Base-by-base conservation (phyloP, 2,113 vertebrate genomes). In the Oreotrochilus melanogaster region DNA sequence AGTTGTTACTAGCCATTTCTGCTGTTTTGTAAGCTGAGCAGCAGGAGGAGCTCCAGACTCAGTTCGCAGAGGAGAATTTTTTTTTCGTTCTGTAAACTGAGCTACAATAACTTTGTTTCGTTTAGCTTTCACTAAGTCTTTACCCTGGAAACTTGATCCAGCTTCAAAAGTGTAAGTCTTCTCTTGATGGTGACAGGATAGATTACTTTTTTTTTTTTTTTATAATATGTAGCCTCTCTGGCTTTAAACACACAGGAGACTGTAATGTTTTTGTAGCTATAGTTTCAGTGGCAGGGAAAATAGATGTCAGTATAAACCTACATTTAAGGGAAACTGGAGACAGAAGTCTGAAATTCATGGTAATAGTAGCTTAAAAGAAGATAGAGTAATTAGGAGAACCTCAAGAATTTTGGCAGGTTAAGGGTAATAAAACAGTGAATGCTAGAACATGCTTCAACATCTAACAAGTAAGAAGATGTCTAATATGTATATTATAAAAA, bases 321-420 rank as follows among this genome's bases (percentile, higher is more conserved):
- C 11, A 51, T 85, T 70, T 88, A 76, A 82, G 74, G 75, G 81
- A 69, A 88, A 73, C 25, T n/a, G 54, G 67, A 94, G 83, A 28
- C 53, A 69, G n/a, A 88, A 82, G 60, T 95, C 87, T 96, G 66
- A 93, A 93, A 86, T 95, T 62, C 84, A 14, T 70, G 28, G 67
- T 74, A 81, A 81, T 31, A 75, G 15, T 86, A 54, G 62, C 72
- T 94, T 93, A 66, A 94, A 91, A 94, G 92, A 85, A 91, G 84
- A 89, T 66, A 88, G 72, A 95, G 60, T 92, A 96, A 95, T 93
- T 95, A 89, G 70, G 31, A 89, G 58, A 94, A 94, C 94, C 89
- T 95, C 90, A 94, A 93, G 73, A 95, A 94, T 95, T 91, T 96
- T 94, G 86, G 93, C 95, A 97, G 69, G 37, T 76, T 80, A 17